Evolutionary conservation across 2,888 invertebrate genomes (phyloP).

Genomic region (Slavum lentiscoides): DNA sequence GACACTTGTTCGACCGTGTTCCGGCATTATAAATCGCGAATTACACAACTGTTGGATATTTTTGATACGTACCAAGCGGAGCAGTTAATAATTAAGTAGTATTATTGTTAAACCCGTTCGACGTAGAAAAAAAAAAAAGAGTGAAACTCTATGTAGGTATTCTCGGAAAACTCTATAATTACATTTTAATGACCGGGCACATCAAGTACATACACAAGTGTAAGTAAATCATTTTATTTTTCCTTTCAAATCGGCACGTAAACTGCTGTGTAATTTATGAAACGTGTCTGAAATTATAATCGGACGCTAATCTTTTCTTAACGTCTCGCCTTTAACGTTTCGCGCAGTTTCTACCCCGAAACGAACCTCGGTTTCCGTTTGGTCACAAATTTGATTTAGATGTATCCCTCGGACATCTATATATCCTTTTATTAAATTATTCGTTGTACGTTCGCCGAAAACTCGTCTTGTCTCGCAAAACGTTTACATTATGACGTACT

Average conservation of each 20-base stretch:
- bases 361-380: not conserved
- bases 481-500: not conserved
- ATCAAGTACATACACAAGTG: not conserved
- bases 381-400: slow-evolving; percentile 24
- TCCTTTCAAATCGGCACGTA: slow-evolving; percentile 17
- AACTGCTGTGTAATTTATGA: slow-evolving; percentile 33
- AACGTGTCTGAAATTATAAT: slow-evolving; percentile 38
- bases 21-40: too few relatives aligned
- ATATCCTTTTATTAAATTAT: not conserved
- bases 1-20: too few relatives aligned
- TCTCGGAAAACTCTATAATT: slow-evolving; percentile 8
- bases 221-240: slow-evolving; percentile 2
- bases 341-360: not conserved
- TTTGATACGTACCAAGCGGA: too few relatives aligned
- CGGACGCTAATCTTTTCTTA: slow-evolving; percentile 46
- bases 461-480: not conserved
- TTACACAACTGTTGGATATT: too few relatives aligned
- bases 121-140: not conserved
- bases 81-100: too few relatives aligned
- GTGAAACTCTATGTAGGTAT: not conserved
- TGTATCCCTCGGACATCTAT: not conserved
- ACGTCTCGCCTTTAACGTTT: slow-evolving; percentile 17
- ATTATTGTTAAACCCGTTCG: not conserved
- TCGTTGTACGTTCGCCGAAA: not conserved
- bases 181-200: slow-evolving; percentile 19